A percentile compares a stretch with the other conserved stretches of the same genome.
These are phyloP conservation scores for Alosa sapidissima DNA, from an alignment of 2,797 vertebrate genomes.

Conservation along the genomic window DNA sequence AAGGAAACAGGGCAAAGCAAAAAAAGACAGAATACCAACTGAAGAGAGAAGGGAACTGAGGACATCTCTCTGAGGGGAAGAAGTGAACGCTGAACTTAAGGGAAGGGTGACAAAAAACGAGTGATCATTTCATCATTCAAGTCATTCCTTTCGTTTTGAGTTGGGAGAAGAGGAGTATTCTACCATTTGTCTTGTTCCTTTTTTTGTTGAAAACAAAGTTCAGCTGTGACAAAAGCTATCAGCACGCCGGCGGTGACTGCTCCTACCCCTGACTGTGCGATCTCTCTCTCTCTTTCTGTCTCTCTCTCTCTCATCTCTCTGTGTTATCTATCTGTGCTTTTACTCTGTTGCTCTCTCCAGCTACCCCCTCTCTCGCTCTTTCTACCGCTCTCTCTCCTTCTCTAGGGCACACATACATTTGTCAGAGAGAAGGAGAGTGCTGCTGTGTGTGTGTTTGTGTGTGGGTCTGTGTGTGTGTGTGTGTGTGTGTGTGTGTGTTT, in stretches of 20 bases:
- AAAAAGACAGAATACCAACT: neutral
- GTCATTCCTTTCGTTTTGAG: neutral
- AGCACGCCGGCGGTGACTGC: slow-evolving; percentile 12
- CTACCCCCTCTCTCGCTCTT: neutral
- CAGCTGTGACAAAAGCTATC: slow-evolving; percentile 14
- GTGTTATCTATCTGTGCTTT: neutral
- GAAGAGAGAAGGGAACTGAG: neutral
- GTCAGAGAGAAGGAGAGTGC: neutral
- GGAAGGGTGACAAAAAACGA: neutral
- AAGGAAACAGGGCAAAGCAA: neutral
- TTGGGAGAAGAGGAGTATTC: neutral
- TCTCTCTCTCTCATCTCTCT: neutral
- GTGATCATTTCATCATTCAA: neutral
- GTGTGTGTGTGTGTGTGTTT: neutral
- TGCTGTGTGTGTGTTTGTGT: neutral
- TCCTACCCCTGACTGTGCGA: slow-evolving; percentile 24
- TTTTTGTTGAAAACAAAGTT: neutral
- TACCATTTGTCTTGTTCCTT: neutral
- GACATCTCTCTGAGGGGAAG: neutral
- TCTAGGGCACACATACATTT: slow-evolving; percentile 11
- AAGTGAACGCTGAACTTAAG: neutral
- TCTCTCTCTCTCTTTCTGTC: neutral
- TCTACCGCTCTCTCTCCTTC: slow-evolving; percentile 14
- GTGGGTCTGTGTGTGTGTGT: neutral
- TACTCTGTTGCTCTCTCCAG: slow-evolving; percentile 34